Conservation (phyloP, 1,140 invertebrate species). For the Megalonaias nervosa region DNA sequence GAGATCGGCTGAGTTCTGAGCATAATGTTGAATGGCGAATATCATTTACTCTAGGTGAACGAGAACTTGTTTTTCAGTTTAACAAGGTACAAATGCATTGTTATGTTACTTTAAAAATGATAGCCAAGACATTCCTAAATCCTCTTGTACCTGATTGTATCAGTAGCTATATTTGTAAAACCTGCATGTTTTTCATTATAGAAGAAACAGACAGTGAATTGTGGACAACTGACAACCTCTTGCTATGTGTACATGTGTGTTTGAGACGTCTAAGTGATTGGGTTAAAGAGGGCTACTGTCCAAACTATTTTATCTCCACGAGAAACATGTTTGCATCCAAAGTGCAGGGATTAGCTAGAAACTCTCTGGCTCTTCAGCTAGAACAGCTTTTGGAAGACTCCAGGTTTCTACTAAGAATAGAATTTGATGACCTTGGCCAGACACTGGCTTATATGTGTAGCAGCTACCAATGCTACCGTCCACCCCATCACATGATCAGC, state of each 20-base stretch:
- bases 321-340: conserved; percentile 1
- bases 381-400: no score
- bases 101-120: conserved; percentile 4
- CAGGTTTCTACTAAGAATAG: no score
- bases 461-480: no score
- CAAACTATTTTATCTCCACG: conserved; percentile 7
- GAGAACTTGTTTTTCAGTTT: conserved; percentile 9
- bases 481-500: no score
- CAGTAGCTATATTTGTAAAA: conserved; percentile 6
- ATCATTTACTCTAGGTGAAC: conserved; percentile 2
- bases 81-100: conserved; percentile 6
- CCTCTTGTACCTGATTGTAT: not conserved
- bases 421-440: no score
- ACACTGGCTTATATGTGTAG: no score
- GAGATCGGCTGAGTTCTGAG: not conserved
- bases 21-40: conserved; percentile 8
- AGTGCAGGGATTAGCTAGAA: no score
- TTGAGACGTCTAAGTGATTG: not conserved
- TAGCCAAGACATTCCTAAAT: conserved; percentile 1
- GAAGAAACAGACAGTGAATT: not conserved
- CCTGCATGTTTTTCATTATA: not conserved
- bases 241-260: not conserved
- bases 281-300: not conserved
- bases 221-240: not conserved
- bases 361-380: no score